These are phyloP conservation scores for Brenthis hecate DNA, from an alignment of 2,888 invertebrate species.

Conservation along the genomic window DNA sequence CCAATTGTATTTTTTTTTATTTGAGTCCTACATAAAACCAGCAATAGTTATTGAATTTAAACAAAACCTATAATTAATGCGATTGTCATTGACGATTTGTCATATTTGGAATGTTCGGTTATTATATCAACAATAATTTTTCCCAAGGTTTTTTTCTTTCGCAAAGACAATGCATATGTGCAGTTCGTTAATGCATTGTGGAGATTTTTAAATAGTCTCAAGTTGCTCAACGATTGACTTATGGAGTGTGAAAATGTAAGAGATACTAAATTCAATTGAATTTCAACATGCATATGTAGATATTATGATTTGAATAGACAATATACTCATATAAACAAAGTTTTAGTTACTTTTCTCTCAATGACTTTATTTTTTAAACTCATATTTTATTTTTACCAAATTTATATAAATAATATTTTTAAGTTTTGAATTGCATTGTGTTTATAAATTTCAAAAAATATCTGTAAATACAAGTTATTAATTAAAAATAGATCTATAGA, in stretches of 20 bases:
- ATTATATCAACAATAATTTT: conserved; percentile 21
- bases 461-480: too few relatives aligned
- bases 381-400: too few relatives aligned
- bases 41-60: not conserved
- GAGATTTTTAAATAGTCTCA: conserved; percentile 19
- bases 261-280: conserved; percentile 5
- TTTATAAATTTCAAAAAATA: too few relatives aligned
- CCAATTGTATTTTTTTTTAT: too few relatives aligned
- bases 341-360: too few relatives aligned
- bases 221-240: conserved; percentile 23
- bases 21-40: not conserved
- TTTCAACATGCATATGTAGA: too few relatives aligned
- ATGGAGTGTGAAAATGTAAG: conserved; percentile 13
- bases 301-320: too few relatives aligned
- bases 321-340: too few relatives aligned
- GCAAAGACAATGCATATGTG: conserved; percentile 29
- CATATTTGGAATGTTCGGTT: conserved; percentile 10
- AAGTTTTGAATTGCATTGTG: too few relatives aligned
- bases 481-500: too few relatives aligned
- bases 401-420: too few relatives aligned
- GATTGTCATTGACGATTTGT: conserved; percentile 12
- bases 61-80: not conserved
- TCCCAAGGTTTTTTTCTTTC: conserved; percentile 31
- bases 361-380: too few relatives aligned
- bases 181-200: conserved; percentile 27